Conservation (phyloP, 2,888 invertebrate species). For the Yponomeuta malinellus region DNA sequence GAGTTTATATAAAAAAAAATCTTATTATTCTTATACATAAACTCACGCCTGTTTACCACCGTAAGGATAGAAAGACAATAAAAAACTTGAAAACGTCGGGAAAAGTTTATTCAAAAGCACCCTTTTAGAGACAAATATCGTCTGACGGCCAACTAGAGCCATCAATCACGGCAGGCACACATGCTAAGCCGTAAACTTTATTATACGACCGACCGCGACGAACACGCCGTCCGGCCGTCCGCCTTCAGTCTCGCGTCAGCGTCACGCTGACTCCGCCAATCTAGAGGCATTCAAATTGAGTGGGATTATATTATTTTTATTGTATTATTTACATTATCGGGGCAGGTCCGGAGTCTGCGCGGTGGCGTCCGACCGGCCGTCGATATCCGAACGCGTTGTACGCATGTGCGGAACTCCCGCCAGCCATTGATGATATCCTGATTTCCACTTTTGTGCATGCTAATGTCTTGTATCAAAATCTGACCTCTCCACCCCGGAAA, state of each 20-base stretch:
- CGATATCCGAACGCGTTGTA: slow-evolving; percentile 46
- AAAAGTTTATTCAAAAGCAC: background rate
- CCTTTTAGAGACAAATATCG: background rate
- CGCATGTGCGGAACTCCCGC: slow-evolving; percentile 63
- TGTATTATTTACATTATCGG: slow-evolving; percentile 61
- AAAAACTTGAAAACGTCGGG: no score
- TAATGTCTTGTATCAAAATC: slow-evolving; percentile 57
- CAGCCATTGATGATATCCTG: slow-evolving; percentile 59
- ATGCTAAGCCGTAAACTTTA: background rate
- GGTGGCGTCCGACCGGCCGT: slow-evolving; percentile 37
- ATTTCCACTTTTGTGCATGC: slow-evolving; percentile 66
- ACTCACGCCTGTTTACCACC: no score
- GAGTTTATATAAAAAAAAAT: no score
- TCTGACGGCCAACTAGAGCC: background rate
- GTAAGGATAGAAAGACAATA: no score
- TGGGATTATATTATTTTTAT: slow-evolving; percentile 65
- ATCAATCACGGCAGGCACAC: background rate
- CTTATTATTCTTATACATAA: no score
- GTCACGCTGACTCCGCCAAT: slow-evolving; percentile 3
- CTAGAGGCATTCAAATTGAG: slow-evolving; percentile 53
- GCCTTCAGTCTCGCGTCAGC: background rate
- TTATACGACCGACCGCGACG: background rate
- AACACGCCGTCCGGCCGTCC: background rate
- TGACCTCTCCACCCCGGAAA: slow-evolving; percentile 36
- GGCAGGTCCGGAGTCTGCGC: slow-evolving; percentile 53